Evolutionary conservation across 2,113 vertebrate genomes (phyloP).

Genomic region (Leptobrachium ailaonicum): DNA sequence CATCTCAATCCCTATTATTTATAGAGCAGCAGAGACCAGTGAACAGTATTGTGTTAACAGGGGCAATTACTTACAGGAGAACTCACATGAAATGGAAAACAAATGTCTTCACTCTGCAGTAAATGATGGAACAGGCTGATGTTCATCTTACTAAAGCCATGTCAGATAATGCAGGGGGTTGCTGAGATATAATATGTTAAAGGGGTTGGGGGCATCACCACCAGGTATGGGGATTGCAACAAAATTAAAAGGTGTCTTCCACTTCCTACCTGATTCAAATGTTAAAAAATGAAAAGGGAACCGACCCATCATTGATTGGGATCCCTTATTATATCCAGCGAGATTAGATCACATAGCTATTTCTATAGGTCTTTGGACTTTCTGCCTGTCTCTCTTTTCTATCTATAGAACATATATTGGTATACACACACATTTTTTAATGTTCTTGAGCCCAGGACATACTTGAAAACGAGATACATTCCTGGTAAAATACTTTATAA

Average conservation of each 20-base stretch:
- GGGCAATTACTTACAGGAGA: conserved; percentile 76
- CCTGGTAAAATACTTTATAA: no score
- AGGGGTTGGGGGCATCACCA: not conserved
- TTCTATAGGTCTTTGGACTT: no score
- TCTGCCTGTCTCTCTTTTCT: no score
- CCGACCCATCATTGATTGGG: no score
- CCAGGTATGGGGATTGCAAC: not conserved
- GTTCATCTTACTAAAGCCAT: conserved; percentile 23
- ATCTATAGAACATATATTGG: no score
- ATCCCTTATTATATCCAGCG: no score
- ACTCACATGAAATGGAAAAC: conserved; percentile 71
- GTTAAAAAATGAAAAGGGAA: no score
- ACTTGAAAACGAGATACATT: no score
- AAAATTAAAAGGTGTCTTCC: not conserved
- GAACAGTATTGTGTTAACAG: conserved; percentile 72
- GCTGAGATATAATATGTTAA: not conserved
- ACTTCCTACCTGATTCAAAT: no score
- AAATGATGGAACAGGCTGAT: conserved; percentile 60
- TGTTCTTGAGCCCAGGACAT: no score
- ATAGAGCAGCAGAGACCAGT: conserved; percentile 70
- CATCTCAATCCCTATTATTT: conserved; percentile 96
- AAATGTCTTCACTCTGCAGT: conserved; percentile 65
- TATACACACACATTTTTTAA: no score
- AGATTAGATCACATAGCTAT: no score
- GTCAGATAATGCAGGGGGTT: conserved; percentile 32